These are phyloP conservation scores for Camponotus vicinus DNA, from an alignment of 1,140 invertebrate genomes.

Conservation along the genomic window DNA sequence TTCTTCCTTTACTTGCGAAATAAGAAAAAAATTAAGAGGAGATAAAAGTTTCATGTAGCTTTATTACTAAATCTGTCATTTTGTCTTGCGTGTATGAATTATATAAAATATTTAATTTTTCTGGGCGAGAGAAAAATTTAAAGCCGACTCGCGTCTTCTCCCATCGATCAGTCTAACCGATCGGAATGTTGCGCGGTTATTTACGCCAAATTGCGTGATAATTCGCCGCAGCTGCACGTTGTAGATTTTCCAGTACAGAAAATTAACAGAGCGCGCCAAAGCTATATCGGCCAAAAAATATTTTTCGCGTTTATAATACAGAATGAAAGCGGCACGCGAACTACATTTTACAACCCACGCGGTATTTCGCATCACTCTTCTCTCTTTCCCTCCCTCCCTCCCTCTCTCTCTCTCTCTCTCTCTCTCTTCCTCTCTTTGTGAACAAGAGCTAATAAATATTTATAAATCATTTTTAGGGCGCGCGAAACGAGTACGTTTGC, in stretches of 20 bases:
- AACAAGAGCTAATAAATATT: conserved; percentile 65
- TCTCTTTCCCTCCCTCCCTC: not conserved
- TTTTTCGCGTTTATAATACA: conserved; percentile 34
- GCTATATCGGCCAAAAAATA: conserved; percentile 37
- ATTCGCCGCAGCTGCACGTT: conserved; percentile 30
- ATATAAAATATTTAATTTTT: not conserved
- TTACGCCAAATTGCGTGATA: conserved; percentile 39
- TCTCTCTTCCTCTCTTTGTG: not conserved
- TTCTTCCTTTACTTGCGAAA: not conserved
- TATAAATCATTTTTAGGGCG: conserved; percentile 54
- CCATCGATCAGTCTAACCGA: not conserved
- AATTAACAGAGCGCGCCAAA: conserved; percentile 41
- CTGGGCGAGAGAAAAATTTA: not conserved
- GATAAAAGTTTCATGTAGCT: not conserved
- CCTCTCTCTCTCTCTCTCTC: too few relatives aligned
- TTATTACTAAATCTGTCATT: not conserved
- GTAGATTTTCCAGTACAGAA: conserved; percentile 38
- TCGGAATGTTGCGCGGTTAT: conserved; percentile 15
- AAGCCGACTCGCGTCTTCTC: conserved; percentile 18
- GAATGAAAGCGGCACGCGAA: conserved; percentile 19
- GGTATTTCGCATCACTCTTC: conserved; percentile 30
- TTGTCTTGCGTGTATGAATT: not conserved
- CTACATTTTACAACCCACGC: conserved; percentile 32
- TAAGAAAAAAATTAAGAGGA: not conserved
- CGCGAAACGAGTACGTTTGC: conserved; percentile 27